Base-by-base conservation (phyloP, 2,797 vertebrate genomes). In the Acanthurus tractus region DNA sequence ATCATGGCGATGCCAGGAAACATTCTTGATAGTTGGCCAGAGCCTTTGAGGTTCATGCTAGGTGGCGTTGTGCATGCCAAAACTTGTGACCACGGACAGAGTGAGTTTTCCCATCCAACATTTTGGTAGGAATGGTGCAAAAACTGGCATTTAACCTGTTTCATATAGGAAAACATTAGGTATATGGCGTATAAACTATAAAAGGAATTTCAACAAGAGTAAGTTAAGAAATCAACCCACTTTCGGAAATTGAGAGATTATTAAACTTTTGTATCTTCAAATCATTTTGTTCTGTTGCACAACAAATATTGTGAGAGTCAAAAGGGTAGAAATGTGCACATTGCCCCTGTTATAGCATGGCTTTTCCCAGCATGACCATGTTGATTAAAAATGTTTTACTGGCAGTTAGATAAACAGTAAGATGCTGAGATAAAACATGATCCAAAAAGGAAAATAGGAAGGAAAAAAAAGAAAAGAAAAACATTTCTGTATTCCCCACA, bases 1-100 rank as follows among this genome's bases (percentile, higher is more conserved):
- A 86, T 88, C 81, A 59, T n/a, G 3, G 42, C 64, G 69, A 77
- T 63, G 57, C 73, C 25, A 29, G 57, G 67, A 72, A 59, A 77
- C 29, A 82, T 79, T 81, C 77, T 76, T 91, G 87, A 76, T 42
- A 22, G 10, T 8, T 23, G 20, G 79, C 81, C 87, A 88, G 50
- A 53, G 44, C 14, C 50, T 69, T 49, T 69, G 62, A 38, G 63
- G 57, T 65, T 44, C 20, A 12, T 44, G 34, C 3, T 29, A 23
- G 29, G 44, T 68, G 68, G 29, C 23, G 0, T 1, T 14, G 13
- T 52, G 34, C 38, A 45, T 71, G 77, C 70, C 70, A 78, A 71
- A 78, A 42, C 59, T 22, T 63, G 58, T 61, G 82, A 84, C 75
- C 69, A 73, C 71, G 3, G 44, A 58, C 11, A 20, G 36, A 59